Evolutionary conservation across 2,888 invertebrate genomes (phyloP), one percentile per base, ranked within the genome.

Genomic region (Spisula solida): DNA sequence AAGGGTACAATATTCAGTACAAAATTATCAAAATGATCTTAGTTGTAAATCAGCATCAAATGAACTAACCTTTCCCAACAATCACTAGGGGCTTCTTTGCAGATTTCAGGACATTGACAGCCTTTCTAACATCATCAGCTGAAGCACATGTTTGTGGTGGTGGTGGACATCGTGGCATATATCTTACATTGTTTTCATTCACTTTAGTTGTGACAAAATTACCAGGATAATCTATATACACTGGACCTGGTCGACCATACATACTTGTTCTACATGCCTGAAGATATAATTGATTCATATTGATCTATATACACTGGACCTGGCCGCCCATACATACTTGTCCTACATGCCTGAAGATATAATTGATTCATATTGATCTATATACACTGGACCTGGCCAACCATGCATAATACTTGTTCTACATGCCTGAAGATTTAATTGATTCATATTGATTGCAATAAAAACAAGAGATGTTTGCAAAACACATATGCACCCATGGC

Each of bases 171-270:
- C 41, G 79, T 5, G 91, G 92, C 4, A 90, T n/a, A 41, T 91
- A 92, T 93, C 94, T 93, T 34, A 95, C 90, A 34, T 87, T 81
- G 5, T 85, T 88, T 41, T 91, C 92, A 4, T 88, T 78, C 0
- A 94, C 94, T 83, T 91, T 93, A 8, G 91, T 91, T 66, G 89
- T 93, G 34, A 97, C 96, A 90, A 97, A 94, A 91, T 99, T 99
- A 34, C 98, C 99, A 0, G 99, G 98, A 96, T 99, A 98, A 96
- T 99, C 99, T 89, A 99, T 97, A 96, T 99, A 99, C 14, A 98
- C 97, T 1, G 98, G 98, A 55, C 99, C 99, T 20, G 99, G 99
- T 87, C 99, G 97, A 14, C 99, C 99, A 95, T 98, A 98, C 75
- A 98, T 98, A 8, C 98, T 97, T 85, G 98, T 97, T 25, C 99